These are phyloP conservation scores for Macaria notata DNA, from an alignment of 2,888 invertebrate genomes.

Conservation along the genomic window DNA sequence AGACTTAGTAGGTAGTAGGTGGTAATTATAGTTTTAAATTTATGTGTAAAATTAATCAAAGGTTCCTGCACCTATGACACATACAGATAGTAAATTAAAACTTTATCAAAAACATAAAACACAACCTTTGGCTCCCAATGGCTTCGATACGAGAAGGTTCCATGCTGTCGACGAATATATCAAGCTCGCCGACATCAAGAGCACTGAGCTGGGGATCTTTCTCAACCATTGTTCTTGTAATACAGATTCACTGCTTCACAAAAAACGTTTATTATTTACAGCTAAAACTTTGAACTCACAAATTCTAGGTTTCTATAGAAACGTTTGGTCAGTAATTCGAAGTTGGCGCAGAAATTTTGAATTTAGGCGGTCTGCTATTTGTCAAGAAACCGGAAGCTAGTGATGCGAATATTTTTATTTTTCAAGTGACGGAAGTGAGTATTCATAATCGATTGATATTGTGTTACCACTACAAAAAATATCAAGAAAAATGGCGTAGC, in stretches of 20 bases:
- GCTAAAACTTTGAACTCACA: too few species aligned
- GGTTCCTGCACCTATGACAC: too few species aligned
- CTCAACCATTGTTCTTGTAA: conserved; percentile 67
- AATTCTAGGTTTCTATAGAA: conserved; percentile 32
- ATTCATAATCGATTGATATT: neutral
- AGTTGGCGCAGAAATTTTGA: conserved; percentile 25
- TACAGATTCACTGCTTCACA: neutral
- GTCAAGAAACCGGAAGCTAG: too few species aligned
- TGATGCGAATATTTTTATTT: too few species aligned
- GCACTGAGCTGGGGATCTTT: conserved; percentile 76
- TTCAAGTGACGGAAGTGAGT: too few species aligned
- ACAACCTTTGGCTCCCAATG: conserved; percentile 82
- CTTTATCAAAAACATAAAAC: too few species aligned
- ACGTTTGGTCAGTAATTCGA: conserved; percentile 43
- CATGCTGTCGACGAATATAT: conserved; percentile 88
- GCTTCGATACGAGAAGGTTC: conserved; percentile 84
- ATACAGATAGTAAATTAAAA: too few species aligned
- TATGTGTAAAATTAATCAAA: too few species aligned
- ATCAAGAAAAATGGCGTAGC: conserved; percentile 58
- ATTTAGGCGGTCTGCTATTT: too few species aligned
- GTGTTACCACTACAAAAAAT: conserved; percentile 55
- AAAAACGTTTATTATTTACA: neutral
- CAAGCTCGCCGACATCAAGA: conserved; percentile 86
- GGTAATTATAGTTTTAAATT: too few species aligned
- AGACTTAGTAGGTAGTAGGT: too few species aligned